These are phyloP conservation scores for Dasyprocta punctata DNA, from an alignment of 2,113 vertebrate genomes.

Conservation along the genomic window DNA sequence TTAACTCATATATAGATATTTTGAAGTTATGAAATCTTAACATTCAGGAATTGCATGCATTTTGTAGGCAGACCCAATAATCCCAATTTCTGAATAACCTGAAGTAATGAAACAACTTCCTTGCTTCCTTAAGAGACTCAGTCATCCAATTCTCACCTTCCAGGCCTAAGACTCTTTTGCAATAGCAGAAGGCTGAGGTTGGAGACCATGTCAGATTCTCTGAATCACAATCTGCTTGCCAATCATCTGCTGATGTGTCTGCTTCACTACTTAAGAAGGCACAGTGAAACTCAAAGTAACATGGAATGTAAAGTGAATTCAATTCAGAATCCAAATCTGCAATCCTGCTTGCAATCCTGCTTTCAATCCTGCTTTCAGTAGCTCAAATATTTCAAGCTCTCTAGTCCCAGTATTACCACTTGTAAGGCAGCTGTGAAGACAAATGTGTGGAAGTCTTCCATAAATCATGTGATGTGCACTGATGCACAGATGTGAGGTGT, in stretches of 20 bases:
- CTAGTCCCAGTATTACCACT: neutral
- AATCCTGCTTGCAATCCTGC: too few relatives aligned
- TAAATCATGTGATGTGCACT: neutral
- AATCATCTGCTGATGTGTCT: neutral
- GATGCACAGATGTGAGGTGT: neutral
- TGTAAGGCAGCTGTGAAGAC: conserved; percentile 34
- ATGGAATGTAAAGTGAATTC: neutral
- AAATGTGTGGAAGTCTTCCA: neutral
- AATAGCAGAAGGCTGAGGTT: neutral
- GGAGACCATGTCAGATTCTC: neutral
- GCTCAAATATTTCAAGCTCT: neutral
- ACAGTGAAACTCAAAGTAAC: neutral
- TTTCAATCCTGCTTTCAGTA: conserved; percentile 32
- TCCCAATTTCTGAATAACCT: neutral
- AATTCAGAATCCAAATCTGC: neutral
- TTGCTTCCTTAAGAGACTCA: neutral
- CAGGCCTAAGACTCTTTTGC: neutral
- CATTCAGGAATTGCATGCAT: neutral
- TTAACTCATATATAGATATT: conserved; percentile 2
- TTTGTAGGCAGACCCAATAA: neutral
- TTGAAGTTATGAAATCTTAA: conserved; percentile 36
- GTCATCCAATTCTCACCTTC: conserved; percentile 20
- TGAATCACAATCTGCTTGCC: neutral
- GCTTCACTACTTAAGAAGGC: conserved; percentile 14
- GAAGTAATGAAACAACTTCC: neutral